Evolutionary conservation across 2,113 vertebrate species (phyloP), one percentile per base, ranked within the genome.

Genomic region (Labeo catla): DNA sequence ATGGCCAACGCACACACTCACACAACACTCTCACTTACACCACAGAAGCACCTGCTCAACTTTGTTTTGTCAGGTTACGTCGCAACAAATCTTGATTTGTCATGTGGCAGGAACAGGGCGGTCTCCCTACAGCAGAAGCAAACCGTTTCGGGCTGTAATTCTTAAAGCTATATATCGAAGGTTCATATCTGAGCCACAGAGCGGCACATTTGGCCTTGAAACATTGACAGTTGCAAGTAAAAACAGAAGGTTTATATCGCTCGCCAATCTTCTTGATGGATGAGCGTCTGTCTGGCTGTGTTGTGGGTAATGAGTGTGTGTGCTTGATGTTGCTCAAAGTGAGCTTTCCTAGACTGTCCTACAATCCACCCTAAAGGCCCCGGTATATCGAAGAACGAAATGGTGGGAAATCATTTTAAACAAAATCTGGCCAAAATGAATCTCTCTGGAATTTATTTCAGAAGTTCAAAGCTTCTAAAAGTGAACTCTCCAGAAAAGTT

Each of bases 21-120:
- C 65, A 77, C 57, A 34, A 83, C 52, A 47, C 52, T 76, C 52
- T 86, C 78, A 80, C 65, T 73, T 54, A 77, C 47, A 77, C 65
- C 74, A 72, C 61, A 84, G 36, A 68, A 47, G 28, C 88, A 86
- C 79, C 79, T 82, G 70, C 83, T 85, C 13, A 54, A 73, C 79
- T 52, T 85, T 72, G 54, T 84, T 66, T 82, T 47, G 16, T 52
- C 76, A 28, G 19, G 59, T 68, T 76, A 13, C 39, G 19, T 76
- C 76, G 36, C n/a, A 49, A 74, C 50, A 79, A 78, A 61, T 39
- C 39, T 6, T 78, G 84, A 50, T 63, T 52, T 66, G 49, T 78
- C 74, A 66, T 6, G n/a, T 66, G 59, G 45, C 65, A 34, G 8
- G 52, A 57, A 16, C n/a, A 45, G 13, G 52, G 15, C n/a, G n/a